Base-by-base conservation (phyloP, 2,113 vertebrate genomes). In the Mirounga angustirostris region DNA sequence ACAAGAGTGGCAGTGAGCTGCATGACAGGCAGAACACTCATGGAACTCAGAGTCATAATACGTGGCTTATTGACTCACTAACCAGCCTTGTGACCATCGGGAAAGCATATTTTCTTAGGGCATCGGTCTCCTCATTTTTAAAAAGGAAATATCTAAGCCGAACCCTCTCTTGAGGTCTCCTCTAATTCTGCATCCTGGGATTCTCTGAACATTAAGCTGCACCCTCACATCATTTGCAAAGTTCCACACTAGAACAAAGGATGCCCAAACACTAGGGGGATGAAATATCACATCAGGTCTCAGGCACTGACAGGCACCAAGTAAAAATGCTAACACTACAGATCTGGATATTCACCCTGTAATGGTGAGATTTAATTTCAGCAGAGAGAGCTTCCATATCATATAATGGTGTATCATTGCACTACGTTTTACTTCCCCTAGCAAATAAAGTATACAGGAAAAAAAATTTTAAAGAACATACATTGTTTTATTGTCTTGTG, bases 401-500 rank as follows among this genome's bases (percentile, higher is more conserved):
- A 80, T 97, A 96, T 97, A 97, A 97, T 94, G 96, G 92, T 89
- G 30, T 89, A 89, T 98, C 97, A 92, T 67, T 95, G 97, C 69
- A 81, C 88, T 88, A 82, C 40, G n/a, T 97, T 98, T 97, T 96
- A 97, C 98, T 98, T 97, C 97, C 97, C 94, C 74, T 96, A 97
- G 96, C 93, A 98, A 98, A 98, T 98, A 96, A 97, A 98, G 91
- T 93, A 95, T 93, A 93, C 26, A 56, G 78, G 84, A 1, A 46
- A 85, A 89, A 96, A 96, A 94, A 97, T 84, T 83, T 95, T 97
- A 97, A 95, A 96, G 94, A 97, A 93, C 97, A 97, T 97, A 92
- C 96, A 97, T 97, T 95, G 97, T 86, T 98, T 98, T 98, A 98
- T 98, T 98, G 96, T 98, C 98, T 98, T 82, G 88, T 97, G 97